These are phyloP conservation scores for Malaclemys terrapin DNA, from an alignment of 2,113 vertebrate genomes.

Conservation along the genomic window DNA sequence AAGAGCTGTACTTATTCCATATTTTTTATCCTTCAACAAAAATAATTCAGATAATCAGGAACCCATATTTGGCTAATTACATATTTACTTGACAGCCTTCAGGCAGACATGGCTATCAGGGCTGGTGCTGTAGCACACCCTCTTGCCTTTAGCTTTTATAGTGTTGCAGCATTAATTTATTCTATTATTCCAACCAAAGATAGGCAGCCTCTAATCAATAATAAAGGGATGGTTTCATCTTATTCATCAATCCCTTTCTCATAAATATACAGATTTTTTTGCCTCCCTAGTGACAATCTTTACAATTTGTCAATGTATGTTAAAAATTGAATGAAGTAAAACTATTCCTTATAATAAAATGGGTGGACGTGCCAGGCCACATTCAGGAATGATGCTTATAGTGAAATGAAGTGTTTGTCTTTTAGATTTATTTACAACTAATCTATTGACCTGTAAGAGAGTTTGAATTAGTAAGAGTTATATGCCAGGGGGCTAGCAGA, in stretches of 20 bases:
- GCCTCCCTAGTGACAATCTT: not conserved
- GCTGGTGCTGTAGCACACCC: not conserved
- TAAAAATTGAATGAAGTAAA: not conserved
- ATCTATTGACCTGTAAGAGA: not conserved
- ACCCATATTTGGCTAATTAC: constrained; percentile 8
- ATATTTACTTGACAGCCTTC: constrained; percentile 26
- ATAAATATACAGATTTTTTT: not conserved
- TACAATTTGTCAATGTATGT: not conserved
- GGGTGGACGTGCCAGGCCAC: not conserved
- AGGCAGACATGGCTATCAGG: not conserved
- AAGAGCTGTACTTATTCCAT: constrained; percentile 4
- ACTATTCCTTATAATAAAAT: not conserved
- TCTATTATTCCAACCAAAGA: not conserved
- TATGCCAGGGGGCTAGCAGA: not conserved
- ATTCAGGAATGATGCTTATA: not conserved
- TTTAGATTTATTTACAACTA: not conserved
- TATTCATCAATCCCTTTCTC: constrained; percentile 7
- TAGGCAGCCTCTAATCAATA: constrained; percentile 1
- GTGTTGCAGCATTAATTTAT: not conserved
- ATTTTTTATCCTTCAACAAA: constrained; percentile 12
- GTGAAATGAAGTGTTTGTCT: not conserved
- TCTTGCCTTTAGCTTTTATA: not conserved
- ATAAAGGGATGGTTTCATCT: not conserved
- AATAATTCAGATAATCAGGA: not conserved
- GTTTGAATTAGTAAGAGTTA: not conserved